Percentiles rank a stretch among this genome's conserved stretches.
These are phyloP conservation scores for Phlogophora meticulosa DNA, from an alignment of 2,888 invertebrate species.

Conservation along the genomic window DNA sequence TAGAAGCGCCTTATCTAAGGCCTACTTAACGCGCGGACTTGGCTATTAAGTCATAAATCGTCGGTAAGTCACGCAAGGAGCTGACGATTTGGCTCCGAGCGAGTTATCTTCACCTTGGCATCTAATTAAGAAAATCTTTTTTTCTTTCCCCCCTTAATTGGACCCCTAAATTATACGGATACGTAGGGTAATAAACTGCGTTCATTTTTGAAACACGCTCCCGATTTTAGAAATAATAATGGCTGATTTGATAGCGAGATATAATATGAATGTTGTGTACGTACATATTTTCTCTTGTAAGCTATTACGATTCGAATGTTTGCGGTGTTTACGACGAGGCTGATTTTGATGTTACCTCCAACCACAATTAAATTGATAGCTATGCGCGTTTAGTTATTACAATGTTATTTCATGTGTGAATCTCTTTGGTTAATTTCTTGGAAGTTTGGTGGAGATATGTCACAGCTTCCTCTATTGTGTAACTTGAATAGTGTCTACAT, in stretches of 20 bases:
- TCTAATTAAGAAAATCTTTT: conserved; percentile 86
- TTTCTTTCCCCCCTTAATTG: conserved; percentile 70
- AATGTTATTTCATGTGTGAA: conserved; percentile 52
- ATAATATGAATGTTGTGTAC: conserved; percentile 54
- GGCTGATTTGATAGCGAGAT: conserved; percentile 52
- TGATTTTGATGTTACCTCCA: conserved; percentile 38
- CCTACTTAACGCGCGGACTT: conserved; percentile 89
- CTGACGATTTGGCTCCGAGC: conserved; percentile 86
- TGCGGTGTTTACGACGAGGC: conserved; percentile 41
- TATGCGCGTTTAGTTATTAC: conserved; percentile 53
- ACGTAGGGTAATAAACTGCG: conserved; percentile 66
- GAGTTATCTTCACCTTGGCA: conserved; percentile 86
- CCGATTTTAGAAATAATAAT: conserved; percentile 56
- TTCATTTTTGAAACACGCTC: conserved; percentile 61
- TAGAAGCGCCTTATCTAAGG: conserved; percentile 90
- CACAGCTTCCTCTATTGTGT: conserved; percentile 15
- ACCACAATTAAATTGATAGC: conserved; percentile 42
- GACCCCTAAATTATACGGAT: conserved; percentile 72
- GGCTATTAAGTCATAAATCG: conserved; percentile 91
- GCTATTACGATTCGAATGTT: conserved; percentile 43
- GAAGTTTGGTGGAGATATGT: not conserved
- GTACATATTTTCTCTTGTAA: conserved; percentile 49
- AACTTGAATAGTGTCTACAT: not conserved
- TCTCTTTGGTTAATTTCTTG: conserved; percentile 48
- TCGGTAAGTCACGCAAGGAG: conserved; percentile 86